Evolutionary conservation across 2,888 invertebrate species (phyloP), one percentile per base, ranked within the genome.

Genomic region (Phanerotoma sp.): DNA sequence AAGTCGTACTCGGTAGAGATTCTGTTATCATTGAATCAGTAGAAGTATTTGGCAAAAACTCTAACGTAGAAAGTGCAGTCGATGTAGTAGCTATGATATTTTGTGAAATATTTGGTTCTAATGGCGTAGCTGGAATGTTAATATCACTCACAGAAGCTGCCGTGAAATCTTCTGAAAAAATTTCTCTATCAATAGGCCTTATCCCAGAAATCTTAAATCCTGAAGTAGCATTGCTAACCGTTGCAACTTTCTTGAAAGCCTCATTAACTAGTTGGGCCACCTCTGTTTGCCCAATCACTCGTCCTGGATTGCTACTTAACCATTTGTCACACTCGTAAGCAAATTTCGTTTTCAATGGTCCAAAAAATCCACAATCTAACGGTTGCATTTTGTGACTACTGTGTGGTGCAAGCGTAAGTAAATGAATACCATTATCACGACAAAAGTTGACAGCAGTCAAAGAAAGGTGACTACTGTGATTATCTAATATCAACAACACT

Each of bases 121-220:
- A 33, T 46, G 46, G 16, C 13, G 46, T 48, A 37, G 35, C 15
- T 38, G 37, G 11, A 35, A 50, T 22, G 22, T 22, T 22, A 25
- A 20, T 51, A 33, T 62, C 62, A 15, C 58, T 62, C 16, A 62
- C 56, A 41, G 47, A 13, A 35, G 54, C 51, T 9, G 60, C 54
- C 20, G 54, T 20, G 20, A 63, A 62, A 60, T 58, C 60, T 40
- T 63, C 60, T 35, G 22, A 49, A 51, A 63, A 65, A 51, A 65
- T 40, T 35, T 63, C 55, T 22, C 53, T 51, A 45, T 63, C 54
- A 2, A 30, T 30, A 3, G 30, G 3, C 30, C 30, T 11, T 54
- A 58, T 58, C 22, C 53, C 48, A 4, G 44, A 54, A 3, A 44
- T 48, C 48, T 49, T 35, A 38, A 58, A 58, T 16, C 57, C 57